Evolutionary conservation across 2,113 vertebrate genomes (phyloP).

Genomic region (Tychaedon coryphoeus): DNA sequence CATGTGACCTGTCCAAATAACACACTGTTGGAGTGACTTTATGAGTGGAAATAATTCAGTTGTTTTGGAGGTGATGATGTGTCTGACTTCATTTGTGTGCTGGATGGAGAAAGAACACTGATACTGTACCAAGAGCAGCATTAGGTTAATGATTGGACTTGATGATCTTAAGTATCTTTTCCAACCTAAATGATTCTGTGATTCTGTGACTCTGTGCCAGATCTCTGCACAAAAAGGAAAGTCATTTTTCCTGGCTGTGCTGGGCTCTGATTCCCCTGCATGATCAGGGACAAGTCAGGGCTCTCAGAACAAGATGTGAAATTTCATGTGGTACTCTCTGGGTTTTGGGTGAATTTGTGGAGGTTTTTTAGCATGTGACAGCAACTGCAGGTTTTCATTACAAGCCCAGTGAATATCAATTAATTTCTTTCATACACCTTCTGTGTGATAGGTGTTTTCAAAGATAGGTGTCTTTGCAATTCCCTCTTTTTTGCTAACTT

Average conservation of each 20-base stretch:
- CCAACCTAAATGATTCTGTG: not conserved
- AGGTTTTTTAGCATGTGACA: fast-evolving
- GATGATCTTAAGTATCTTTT: not conserved
- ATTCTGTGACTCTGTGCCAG: not conserved
- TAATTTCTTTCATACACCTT: not conserved
- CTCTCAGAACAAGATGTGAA: not conserved
- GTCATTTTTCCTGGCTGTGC: not conserved
- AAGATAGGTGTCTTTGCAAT: not conserved
- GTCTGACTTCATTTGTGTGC: not conserved
- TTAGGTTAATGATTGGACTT: not conserved
- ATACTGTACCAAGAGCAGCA: not conserved
- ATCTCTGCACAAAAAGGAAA: not conserved
- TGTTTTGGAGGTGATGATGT: not conserved
- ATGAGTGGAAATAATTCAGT: not conserved
- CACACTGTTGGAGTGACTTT: not conserved
- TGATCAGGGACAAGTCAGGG: not conserved
- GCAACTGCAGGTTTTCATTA: not conserved
- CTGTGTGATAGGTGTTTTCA: not conserved
- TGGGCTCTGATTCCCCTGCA: not conserved
- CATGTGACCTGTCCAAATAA: not conserved
- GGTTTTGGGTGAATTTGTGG: not conserved
- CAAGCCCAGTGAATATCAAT: not conserved
- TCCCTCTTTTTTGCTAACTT: not conserved
- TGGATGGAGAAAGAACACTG: not conserved
- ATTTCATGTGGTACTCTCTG: not conserved